Base-by-base conservation (phyloP, 2,797 vertebrate species). In the Vireo griseus region DNA sequence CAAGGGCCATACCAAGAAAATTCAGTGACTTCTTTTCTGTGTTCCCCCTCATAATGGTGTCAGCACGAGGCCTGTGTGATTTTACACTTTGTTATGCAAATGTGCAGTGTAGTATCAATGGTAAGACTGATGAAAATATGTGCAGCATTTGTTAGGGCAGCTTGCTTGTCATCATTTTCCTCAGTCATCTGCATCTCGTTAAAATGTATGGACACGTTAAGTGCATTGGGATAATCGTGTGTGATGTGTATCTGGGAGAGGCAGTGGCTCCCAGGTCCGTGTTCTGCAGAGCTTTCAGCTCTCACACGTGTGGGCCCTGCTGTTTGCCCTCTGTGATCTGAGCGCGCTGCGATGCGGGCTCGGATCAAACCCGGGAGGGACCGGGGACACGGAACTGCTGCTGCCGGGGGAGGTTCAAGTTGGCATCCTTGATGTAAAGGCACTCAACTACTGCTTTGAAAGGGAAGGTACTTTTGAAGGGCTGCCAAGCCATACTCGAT, bases 31-130 rank as follows among this genome's bases (percentile, higher is more conserved):
- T 58, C 47, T 71, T 69, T 25, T 13, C 66, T 4, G 0, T 22
- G 10, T 47, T 73, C 37, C 26, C n/a, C 13, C 39, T 44, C 21
- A 20, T 37, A 57, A 5, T 0, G 19, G 42, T 45, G 22, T 5
- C 73, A 73, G 26, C 58, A 45, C 1, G 1, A 81, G 45, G 26
- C 72, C 35, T 8, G 2, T 7, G 14, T 59, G 25, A n/a, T 71
- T 84, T 75, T 54, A 52, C 29, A 25, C 82, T 94, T 95, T 62
- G 79, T 86, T 88, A 83, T 91, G 83, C 69, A 94, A 92, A 90
- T 83, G 12, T 63, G 15, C 54, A 62, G 13, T 22, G n/a, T 55
- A 86, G 26, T 61, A 59, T 74, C 77, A 48, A 5, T 48, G 40
- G 4, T 66, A 54, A 68, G 54, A 48, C 7, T 25, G 83, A 57